These are phyloP conservation scores for Albula goreensis DNA, from an alignment of 2,113 vertebrate species.

Conservation along the genomic window DNA sequence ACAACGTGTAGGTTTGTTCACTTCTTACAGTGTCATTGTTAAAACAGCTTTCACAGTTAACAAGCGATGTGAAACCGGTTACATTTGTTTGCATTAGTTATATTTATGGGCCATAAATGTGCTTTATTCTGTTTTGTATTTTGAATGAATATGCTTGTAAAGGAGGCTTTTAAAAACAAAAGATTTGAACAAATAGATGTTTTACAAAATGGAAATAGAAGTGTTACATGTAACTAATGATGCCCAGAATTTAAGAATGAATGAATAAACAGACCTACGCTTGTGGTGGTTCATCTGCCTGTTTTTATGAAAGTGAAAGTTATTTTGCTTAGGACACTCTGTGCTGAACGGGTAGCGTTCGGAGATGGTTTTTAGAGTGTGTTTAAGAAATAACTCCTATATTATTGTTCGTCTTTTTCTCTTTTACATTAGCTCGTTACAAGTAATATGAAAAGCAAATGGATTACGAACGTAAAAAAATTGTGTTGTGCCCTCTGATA, in stretches of 20 bases:
- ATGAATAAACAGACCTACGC: neutral
- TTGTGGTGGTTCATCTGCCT: neutral
- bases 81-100: slow-evolving; percentile 1
- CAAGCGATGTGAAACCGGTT: neutral
- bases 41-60: slow-evolving; percentile 1
- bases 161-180: too few relatives aligned
- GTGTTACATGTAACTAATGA: neutral
- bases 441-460: neutral
- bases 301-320: neutral
- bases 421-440: neutral
- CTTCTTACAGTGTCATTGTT: neutral
- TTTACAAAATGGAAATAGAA: too few relatives aligned
- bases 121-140: neutral
- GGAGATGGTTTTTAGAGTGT: neutral
- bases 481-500: neutral
- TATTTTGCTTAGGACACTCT: neutral
- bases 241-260: neutral
- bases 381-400: neutral
- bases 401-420: neutral
- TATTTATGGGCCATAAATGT: neutral
- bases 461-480: neutral
- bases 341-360: neutral
- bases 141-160: neutral
- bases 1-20: neutral
- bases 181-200: too few relatives aligned